Percentiles rank a stretch among this genome's conserved stretches.
Conservation (phyloP, 2,797 vertebrate genomes). For the Notamacropus eugenii region DNA sequence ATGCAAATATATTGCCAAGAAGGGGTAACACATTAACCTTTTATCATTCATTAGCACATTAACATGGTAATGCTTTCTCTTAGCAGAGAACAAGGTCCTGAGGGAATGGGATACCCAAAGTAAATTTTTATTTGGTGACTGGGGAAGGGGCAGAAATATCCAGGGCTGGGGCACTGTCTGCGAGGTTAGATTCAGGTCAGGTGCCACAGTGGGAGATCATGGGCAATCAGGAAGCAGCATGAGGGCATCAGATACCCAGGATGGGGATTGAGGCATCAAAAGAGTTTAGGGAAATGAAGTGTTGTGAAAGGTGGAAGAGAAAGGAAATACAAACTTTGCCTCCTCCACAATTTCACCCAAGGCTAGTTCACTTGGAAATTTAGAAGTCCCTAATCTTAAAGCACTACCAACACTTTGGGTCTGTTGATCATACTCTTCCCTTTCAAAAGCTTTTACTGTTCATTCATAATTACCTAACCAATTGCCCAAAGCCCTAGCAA, state of each 20-base stretch:
- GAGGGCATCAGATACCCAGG: not conserved
- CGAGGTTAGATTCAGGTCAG: not conserved
- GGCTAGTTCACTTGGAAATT: not conserved
- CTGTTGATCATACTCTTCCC: not conserved
- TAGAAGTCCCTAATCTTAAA: not conserved
- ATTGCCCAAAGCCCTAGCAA: not conserved
- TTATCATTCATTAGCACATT: not conserved
- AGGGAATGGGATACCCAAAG: constrained; percentile 11
- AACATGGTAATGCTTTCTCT: constrained; percentile 18
- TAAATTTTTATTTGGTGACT: constrained; percentile 15
- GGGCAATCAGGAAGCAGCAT: not conserved
- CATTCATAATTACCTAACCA: not conserved
- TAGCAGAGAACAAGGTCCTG: not conserved
- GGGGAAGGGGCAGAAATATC: constrained; percentile 6
- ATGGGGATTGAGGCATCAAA: not conserved
- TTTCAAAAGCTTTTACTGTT: not conserved
- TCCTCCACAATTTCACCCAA: not conserved
- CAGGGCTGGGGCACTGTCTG: not conserved
- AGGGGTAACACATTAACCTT: not conserved
- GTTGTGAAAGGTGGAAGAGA: not conserved
- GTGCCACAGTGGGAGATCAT: not conserved
- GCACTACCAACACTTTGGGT: not conserved
- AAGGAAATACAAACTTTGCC: not conserved
- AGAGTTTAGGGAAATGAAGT: not conserved
- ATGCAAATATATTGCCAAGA: constrained; percentile 11